Evolutionary conservation across 2,797 vertebrate species (phyloP).

Genomic region (Sebastes kiyomatsui): DNA sequence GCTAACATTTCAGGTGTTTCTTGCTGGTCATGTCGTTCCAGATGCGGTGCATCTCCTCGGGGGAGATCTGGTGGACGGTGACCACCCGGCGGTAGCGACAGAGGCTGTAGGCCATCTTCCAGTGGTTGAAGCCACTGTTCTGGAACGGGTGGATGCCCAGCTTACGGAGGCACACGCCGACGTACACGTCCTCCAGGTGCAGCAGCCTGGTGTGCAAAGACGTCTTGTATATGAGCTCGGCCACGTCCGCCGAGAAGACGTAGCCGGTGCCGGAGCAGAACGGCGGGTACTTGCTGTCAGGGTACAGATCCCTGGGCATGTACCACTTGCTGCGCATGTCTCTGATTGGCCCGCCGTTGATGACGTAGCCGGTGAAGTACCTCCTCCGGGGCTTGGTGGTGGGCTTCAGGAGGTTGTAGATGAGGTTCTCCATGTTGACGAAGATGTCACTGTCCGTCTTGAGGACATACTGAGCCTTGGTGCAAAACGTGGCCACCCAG

Average conservation of each 20-base stretch:
- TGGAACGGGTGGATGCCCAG: constrained; percentile 97
- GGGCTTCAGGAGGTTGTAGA: constrained; percentile 96
- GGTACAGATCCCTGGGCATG: constrained; percentile 96
- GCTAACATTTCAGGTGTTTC: constrained; percentile 97
- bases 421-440: constrained; percentile 99
- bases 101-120: constrained; percentile 99
- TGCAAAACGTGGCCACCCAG: constrained; percentile 95
- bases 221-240: constrained; percentile 96
- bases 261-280: constrained; percentile 99
- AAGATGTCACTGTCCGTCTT: constrained; percentile 99
- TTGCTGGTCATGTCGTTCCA: constrained; percentile 99
- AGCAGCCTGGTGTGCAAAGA: constrained; percentile 96
- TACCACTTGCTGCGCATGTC: constrained; percentile 99
- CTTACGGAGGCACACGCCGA: constrained; percentile 95
- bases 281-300: constrained; percentile 96
- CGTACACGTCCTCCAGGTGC: constrained; percentile 97
- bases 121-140: constrained; percentile 99
- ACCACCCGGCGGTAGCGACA: constrained; percentile 96
- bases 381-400: constrained; percentile 93
- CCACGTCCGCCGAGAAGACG: constrained; percentile 96
- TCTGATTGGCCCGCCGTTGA: constrained; percentile 96
- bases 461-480: constrained; percentile 95
- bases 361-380: constrained; percentile 98
- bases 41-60: constrained; percentile 98
- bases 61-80: constrained; percentile 98